Base-by-base conservation (phyloP, 1,140 invertebrate genomes). In the Grapholita molesta region DNA sequence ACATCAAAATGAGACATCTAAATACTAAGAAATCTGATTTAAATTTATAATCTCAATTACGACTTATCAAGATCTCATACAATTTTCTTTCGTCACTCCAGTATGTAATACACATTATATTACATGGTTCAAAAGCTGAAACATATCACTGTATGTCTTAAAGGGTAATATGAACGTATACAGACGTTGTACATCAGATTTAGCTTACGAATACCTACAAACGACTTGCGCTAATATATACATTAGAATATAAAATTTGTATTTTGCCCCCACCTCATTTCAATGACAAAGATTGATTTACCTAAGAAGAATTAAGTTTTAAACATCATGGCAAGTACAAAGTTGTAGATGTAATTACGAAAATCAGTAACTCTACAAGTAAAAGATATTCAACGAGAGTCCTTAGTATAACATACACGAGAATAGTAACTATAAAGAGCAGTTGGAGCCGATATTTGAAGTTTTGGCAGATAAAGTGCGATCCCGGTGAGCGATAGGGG, bases 111-210 rank as follows among this genome's bases (percentile, higher is more conserved):
- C 23, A 77, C 75, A 70, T 78, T 76, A 75, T 74, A 28, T 64
- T 55, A 68, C 70, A 68, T 69, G 76, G 65, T 73, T 42, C 68
- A 67, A 7, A 48, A 68, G 52, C 66, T 74, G 74, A 67, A 68
- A 68, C 53, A 72, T 79, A 84, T 78, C 76, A 78, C 74, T 79
- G 76, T n/a, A 66, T 52, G 65, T 74, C 73, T 76, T 75, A 72
- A 77, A 76, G 74, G 69, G 66, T 81, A 80, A 32, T 53, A 79
- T 82, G 80, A 83, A 84, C 89, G 87, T 91, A 91, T 91, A 91
- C 89, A 83, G 83, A 85, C 83, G 81, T 91, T 91, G 89, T 91
- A 91, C 89, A 91, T 91, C 84, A 86, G 89, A 83, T 89, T 88
- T 86, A 78, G 66, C 71, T 78, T 79, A 80, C 78, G 78, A 79